A percentile compares a stretch with the other conserved stretches of the same genome.
Conservation (phyloP, 1,140 invertebrate genomes). For the Drosophila novamexicana region DNA sequence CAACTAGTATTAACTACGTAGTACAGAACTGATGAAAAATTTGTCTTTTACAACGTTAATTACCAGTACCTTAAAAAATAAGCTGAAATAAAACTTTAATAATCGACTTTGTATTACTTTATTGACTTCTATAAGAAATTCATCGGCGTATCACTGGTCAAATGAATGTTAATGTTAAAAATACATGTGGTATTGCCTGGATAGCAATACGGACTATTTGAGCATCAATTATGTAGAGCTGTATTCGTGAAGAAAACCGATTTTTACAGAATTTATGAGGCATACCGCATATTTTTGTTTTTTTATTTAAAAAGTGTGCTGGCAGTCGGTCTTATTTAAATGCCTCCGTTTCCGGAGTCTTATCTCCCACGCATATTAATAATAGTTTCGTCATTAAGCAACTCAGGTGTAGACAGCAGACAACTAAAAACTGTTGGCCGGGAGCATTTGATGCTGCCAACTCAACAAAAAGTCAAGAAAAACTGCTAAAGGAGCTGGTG, state of each 20-base stretch:
- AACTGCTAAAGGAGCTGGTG: slow-evolving; percentile 38
- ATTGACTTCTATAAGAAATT: too few relatives aligned
- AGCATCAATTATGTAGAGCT: background rate
- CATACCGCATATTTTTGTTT: background rate
- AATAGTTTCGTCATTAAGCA: slow-evolving; percentile 73
- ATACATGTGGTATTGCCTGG: too few relatives aligned
- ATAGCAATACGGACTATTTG: background rate
- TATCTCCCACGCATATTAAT: slow-evolving; percentile 78
- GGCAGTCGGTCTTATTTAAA: slow-evolving; percentile 5
- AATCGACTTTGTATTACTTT: too few relatives aligned
- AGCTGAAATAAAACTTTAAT: too few relatives aligned
- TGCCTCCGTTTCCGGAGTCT: slow-evolving; percentile 29
- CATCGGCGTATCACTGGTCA: too few relatives aligned
- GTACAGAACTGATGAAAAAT: background rate
- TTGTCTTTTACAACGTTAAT: background rate
- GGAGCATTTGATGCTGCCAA: slow-evolving; percentile 57
- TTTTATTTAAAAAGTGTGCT: background rate
- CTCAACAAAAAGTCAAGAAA: slow-evolving; percentile 57
- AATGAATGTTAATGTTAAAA: too few relatives aligned
- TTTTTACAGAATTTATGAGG: too few relatives aligned
- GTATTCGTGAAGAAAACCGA: too few relatives aligned
- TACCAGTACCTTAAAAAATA: too few relatives aligned
- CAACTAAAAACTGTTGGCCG: slow-evolving; percentile 17
- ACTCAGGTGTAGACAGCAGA: slow-evolving; percentile 50
- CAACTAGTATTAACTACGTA: background rate